These are phyloP conservation scores for Bombus waltoni DNA, from an alignment of 1,140 invertebrate species.

Conservation along the genomic window DNA sequence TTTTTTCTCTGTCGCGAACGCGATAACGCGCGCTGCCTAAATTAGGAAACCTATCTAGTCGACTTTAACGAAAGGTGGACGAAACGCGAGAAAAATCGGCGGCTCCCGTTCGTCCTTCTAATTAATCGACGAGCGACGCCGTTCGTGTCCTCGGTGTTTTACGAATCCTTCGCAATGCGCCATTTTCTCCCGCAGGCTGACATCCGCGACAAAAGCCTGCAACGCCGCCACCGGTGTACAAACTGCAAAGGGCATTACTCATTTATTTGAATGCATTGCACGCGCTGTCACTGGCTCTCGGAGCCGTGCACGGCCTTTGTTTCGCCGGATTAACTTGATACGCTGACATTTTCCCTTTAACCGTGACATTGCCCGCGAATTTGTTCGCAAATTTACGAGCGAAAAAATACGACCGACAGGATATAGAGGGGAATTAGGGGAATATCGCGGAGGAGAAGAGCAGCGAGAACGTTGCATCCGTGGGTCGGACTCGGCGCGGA, in stretches of 20 bases:
- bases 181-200: background rate
- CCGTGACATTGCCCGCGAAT: conserved; percentile 32
- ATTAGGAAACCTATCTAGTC: too few species aligned
- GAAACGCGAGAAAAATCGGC: background rate
- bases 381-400: conserved; percentile 10
- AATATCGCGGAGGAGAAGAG: background rate
- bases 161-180: background rate
- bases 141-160: background rate
- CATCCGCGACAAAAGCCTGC: conserved; percentile 12
- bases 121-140: background rate
- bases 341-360: conserved; percentile 15
- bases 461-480: background rate
- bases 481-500: background rate
- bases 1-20: too few species aligned
- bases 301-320: conserved; percentile 15
- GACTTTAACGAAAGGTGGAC: too few species aligned
- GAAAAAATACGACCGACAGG: conserved; percentile 2
- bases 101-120: background rate
- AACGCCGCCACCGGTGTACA: background rate
- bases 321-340: conserved; percentile 33
- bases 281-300: conserved; percentile 9
- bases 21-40: too few species aligned
- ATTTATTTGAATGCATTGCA: conserved; percentile 42
- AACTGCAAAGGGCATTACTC: conserved; percentile 40
- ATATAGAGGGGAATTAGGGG: too few species aligned